phyloP scores from a whole-genome alignment of 1,140 invertebrate genomes.

The Zaprionus ghesquierei region DNA sequence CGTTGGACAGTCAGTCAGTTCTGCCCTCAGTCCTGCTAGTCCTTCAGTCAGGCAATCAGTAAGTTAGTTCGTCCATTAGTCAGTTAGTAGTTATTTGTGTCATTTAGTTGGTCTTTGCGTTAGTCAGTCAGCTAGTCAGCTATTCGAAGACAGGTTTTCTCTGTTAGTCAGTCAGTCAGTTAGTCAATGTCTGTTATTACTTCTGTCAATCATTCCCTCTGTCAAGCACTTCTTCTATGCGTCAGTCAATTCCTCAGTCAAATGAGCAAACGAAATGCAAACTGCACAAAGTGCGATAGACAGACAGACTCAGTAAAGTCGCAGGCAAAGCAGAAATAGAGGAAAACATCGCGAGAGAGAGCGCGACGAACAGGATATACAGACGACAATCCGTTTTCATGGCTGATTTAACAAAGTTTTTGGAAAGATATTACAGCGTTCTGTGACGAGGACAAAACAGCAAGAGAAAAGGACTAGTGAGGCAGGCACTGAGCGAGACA shows the following conservation, averaged over 20 bases:
- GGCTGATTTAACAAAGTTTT: constrained; percentile 76
- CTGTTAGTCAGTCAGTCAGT: too few relatives aligned
- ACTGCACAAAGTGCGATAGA: constrained; percentile 33
- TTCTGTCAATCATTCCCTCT: not conserved
- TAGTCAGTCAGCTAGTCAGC: constrained; percentile 2
- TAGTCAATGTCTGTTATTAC: constrained; percentile 5
- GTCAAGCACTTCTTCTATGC: not conserved
- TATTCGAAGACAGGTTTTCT: too few relatives aligned
- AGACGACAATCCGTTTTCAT: constrained; percentile 78
- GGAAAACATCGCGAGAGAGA: not conserved
- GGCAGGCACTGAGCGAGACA: not conserved
- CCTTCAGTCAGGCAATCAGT: too few relatives aligned
- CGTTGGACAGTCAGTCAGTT: not conserved
- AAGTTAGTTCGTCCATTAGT: not conserved
- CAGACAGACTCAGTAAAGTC: not conserved
- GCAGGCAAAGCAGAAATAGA: not conserved
- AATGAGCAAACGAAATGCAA: constrained; percentile 74
- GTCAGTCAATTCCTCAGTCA: constrained; percentile 55
- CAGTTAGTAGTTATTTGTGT: not conserved
- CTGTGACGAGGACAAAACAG: constrained; percentile 23
- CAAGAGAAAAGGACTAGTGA: not conserved
- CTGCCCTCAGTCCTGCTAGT: not conserved
- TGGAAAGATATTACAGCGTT: constrained; percentile 48
- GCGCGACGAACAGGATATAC: constrained; percentile 14
- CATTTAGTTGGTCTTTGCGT: not conserved